Percentiles rank a stretch among this genome's conserved stretches.
These are phyloP conservation scores for Sarcophaga carnaria DNA, from an alignment of 2,888 invertebrate species.

Conservation along the genomic window DNA sequence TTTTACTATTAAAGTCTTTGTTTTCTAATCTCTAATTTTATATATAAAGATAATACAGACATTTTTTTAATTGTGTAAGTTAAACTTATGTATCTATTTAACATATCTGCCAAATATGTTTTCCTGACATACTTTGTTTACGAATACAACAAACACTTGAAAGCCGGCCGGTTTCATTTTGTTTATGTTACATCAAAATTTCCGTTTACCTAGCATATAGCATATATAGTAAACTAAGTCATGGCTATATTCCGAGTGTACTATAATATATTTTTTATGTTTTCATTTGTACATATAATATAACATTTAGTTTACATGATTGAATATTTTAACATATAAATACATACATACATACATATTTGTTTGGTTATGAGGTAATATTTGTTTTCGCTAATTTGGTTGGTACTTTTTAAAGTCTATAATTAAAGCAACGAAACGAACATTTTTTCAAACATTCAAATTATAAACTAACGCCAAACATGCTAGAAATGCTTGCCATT, in stretches of 20 bases:
- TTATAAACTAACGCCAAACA: constrained; percentile 13
- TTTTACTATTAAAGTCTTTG: no score
- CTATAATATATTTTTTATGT: not conserved
- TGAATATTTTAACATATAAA: not conserved
- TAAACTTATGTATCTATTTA: no score
- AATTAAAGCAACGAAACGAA: not conserved
- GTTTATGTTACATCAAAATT: constrained; percentile 32
- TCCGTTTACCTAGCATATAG: not conserved
- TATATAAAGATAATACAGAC: no score
- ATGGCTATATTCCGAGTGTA: not conserved
- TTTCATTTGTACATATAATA: not conserved
- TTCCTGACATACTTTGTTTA: not conserved
- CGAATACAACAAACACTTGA: not conserved
- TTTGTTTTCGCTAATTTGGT: not conserved
- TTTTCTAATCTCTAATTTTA: no score
- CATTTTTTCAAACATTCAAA: not conserved
- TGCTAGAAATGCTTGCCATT: not conserved
- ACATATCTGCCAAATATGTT: not conserved
- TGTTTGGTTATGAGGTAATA: constrained; percentile 7
- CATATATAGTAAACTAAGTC: constrained; percentile 16
- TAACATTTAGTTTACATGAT: not conserved
- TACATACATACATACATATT: no score
- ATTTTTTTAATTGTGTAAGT: no score
- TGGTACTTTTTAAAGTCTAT: no score
- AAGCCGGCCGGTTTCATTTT: constrained; percentile 47